These are phyloP conservation scores for Sturnus vulgaris DNA, from an alignment of 2,113 vertebrate genomes.

Conservation along the genomic window DNA sequence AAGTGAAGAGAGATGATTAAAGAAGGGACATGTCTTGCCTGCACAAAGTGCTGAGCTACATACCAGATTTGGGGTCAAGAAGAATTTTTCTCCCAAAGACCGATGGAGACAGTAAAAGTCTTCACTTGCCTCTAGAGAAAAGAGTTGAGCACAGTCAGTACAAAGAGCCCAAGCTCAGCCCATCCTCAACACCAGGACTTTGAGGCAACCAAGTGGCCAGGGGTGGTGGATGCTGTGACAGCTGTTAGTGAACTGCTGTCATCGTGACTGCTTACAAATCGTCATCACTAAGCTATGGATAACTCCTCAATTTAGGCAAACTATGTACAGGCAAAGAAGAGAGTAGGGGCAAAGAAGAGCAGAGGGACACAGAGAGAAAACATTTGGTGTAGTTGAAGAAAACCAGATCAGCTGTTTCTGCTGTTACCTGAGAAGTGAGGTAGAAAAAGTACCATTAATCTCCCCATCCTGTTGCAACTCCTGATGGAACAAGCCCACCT, in stretches of 20 bases:
- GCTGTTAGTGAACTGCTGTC: background rate
- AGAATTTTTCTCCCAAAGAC: background rate
- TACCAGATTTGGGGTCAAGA: background rate
- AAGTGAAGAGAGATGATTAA: background rate
- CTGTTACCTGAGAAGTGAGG: background rate
- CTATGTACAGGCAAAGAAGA: background rate
- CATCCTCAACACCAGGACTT: background rate
- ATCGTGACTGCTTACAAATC: background rate
- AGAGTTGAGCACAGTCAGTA: background rate
- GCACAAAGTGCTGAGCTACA: background rate
- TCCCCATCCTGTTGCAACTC: background rate
- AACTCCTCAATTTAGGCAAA: background rate
- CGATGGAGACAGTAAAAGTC: background rate
- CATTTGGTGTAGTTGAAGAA: background rate
- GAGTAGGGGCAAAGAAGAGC: background rate
- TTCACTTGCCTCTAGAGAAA: background rate
- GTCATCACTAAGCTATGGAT: background rate
- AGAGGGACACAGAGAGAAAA: background rate
- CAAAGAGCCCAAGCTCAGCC: background rate
- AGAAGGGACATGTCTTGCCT: background rate
- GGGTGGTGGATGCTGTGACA: background rate
- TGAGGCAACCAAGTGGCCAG: background rate
- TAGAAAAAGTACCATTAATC: background rate
- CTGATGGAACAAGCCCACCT: background rate
- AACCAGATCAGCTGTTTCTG: background rate